Conservation (phyloP, 1,140 invertebrate species). For the Armadillidium nasatum region DNA sequence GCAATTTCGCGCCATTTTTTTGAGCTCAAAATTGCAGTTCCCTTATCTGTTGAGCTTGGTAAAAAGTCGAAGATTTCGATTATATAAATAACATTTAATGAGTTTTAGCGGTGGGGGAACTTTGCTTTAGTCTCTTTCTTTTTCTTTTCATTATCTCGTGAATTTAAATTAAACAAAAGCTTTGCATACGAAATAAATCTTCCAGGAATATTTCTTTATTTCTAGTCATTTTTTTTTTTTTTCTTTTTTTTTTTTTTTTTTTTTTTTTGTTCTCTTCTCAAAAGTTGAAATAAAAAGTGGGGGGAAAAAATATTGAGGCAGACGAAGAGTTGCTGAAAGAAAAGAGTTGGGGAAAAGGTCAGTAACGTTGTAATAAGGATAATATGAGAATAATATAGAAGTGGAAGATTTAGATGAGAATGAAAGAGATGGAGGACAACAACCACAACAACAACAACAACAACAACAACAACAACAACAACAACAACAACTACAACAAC, state of each 20-base stretch:
- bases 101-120: background rate
- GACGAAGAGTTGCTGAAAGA: too few species aligned
- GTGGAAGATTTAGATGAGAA: too few species aligned
- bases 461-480: too few species aligned
- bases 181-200: constrained; percentile 2
- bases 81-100: constrained; percentile 3
- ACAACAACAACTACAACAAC: too few species aligned
- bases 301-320: too few species aligned
- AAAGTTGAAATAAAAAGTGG: background rate
- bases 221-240: too few species aligned
- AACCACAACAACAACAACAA: too few species aligned
- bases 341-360: too few species aligned
- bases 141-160: background rate
- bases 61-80: background rate
- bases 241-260: too few species aligned
- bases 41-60: background rate
- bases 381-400: too few species aligned
- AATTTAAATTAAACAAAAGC: constrained; percentile 3
- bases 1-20: background rate
- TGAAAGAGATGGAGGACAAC: too few species aligned
- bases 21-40: background rate
- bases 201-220: background rate
- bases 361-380: too few species aligned
- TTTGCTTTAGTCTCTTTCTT: background rate
- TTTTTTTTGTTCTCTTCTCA: background rate